A percentile compares a stretch with the other conserved stretches of the same genome.
phyloP scores from a whole-genome alignment of 2,113 vertebrate species.

The Oncorhynchus tshawytscha region DNA sequence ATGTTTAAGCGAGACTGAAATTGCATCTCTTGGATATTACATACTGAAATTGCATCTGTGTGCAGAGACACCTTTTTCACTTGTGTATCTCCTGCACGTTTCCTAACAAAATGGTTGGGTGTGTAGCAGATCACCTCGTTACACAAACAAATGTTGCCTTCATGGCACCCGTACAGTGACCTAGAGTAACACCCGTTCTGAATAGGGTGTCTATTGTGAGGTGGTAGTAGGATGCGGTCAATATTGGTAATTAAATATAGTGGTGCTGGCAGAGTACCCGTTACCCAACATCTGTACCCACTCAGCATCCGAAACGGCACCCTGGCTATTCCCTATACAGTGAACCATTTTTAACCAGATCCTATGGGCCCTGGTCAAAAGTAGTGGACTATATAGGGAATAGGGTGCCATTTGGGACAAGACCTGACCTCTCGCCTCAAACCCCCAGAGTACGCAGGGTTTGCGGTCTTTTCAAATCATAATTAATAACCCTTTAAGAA shows the following conservation, averaged over 20 bases:
- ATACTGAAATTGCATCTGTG: too few relatives aligned
- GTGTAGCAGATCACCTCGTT: too few relatives aligned
- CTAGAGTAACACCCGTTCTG: not conserved
- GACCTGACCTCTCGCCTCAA: not conserved
- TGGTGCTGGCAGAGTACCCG: conserved; percentile 11
- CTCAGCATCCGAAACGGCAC: too few relatives aligned
- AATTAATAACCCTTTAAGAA: conserved; percentile 33
- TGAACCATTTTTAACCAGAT: too few relatives aligned
- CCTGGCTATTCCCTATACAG: too few relatives aligned
- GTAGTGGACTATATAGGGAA: too few relatives aligned
- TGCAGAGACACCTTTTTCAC: too few relatives aligned
- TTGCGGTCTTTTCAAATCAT: conserved; percentile 56
- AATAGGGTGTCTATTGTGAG: conserved; percentile 19
- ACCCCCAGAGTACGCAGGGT: conserved; percentile 26
- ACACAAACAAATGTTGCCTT: conserved; percentile 3
- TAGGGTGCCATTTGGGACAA: too few relatives aligned
- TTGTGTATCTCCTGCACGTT: too few relatives aligned
- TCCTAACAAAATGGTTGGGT: not conserved
- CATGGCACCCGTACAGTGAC: conserved; percentile 1
- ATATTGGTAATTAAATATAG: conserved; percentile 31
- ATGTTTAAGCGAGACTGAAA: too few relatives aligned
- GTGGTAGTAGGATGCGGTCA: conserved; percentile 15
- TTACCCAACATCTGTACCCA: conserved; percentile 39
- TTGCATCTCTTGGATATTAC: too few relatives aligned
- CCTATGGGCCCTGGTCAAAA: too few relatives aligned